A percentile compares a stretch with the other conserved stretches of the same genome.
These are phyloP conservation scores for Mya arenaria DNA, from an alignment of 1,140 invertebrate genomes.

Conservation along the genomic window DNA sequence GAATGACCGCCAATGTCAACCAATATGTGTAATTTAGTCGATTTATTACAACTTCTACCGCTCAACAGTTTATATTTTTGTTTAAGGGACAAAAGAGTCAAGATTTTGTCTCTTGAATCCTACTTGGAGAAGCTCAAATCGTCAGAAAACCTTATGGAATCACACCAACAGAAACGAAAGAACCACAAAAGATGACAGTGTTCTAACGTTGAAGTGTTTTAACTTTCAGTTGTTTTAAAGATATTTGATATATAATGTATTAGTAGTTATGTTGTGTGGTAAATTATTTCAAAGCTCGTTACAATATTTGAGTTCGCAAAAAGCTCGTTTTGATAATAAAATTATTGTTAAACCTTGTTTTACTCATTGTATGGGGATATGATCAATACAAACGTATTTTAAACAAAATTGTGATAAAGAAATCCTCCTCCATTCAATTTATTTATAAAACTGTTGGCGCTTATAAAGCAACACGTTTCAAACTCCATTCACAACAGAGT, in stretches of 20 bases:
- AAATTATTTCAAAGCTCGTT: too few relatives aligned
- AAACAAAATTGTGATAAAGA: too few relatives aligned
- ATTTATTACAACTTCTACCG: neutral
- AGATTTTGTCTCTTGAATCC: slow-evolving; percentile 42
- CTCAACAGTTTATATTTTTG: neutral
- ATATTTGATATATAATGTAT: too few relatives aligned
- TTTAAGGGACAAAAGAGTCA: slow-evolving; percentile 56
- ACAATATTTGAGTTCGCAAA: too few relatives aligned
- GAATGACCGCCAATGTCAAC: neutral
- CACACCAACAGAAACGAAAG: slow-evolving; percentile 53
- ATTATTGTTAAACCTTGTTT: slow-evolving; percentile 77
- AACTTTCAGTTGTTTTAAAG: too few relatives aligned
- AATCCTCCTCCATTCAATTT: slow-evolving; percentile 84
- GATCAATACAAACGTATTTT: too few relatives aligned
- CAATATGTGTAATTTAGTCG: neutral
- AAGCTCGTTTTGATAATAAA: too few relatives aligned
- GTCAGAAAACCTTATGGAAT: slow-evolving; percentile 48
- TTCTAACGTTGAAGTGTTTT: too few relatives aligned
- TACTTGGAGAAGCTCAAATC: slow-evolving; percentile 41
- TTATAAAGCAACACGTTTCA: slow-evolving; percentile 82
- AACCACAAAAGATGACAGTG: slow-evolving; percentile 57
- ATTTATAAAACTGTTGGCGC: slow-evolving; percentile 81
- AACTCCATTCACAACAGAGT: slow-evolving; percentile 44
- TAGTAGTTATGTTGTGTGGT: too few relatives aligned
- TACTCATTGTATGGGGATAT: too few relatives aligned